Percentiles rank a stretch among this genome's conserved stretches.
Conservation (phyloP, 1,140 invertebrate species). For the Sarcophaga bullata region DNA sequence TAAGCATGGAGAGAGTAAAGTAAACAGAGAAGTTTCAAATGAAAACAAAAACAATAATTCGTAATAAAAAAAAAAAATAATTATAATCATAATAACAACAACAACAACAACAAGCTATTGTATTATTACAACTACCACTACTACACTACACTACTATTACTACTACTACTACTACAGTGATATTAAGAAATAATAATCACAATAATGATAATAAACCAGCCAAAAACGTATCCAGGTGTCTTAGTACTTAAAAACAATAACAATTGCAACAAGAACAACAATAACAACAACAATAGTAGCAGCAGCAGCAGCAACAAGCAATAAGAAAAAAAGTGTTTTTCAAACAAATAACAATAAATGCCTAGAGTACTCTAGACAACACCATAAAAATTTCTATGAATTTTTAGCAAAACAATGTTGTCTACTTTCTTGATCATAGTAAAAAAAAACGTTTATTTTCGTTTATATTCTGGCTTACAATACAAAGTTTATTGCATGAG, state of each 20-base stretch:
- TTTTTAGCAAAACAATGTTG: background rate
- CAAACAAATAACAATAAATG: background rate
- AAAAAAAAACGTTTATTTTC: background rate
- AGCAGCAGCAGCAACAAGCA: background rate
- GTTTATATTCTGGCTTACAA: background rate
- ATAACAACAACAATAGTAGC: background rate
- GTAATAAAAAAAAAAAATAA: background rate
- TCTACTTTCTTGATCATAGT: background rate
- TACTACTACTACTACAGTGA: too few relatives aligned
- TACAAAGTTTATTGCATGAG: too few relatives aligned
- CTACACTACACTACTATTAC: too few relatives aligned
- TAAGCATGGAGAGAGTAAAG: too few relatives aligned
- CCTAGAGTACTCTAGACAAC: background rate
- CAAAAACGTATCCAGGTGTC: slow-evolving; percentile 21
- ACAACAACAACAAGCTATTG: background rate
- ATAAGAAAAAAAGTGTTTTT: too few relatives aligned
- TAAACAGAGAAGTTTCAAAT: too few relatives aligned
- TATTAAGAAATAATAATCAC: too few relatives aligned
- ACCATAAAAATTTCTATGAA: background rate
- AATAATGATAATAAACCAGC: background rate
- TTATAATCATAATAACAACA: background rate
- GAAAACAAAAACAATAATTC: background rate
- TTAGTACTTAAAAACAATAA: slow-evolving; percentile 16
- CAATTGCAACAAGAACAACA: slow-evolving; percentile 17
- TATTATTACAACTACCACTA: background rate